Evolutionary conservation across 2,888 invertebrate genomes (phyloP), one percentile per base, ranked within the genome.

Genomic region (Xylota sylvarum): DNA sequence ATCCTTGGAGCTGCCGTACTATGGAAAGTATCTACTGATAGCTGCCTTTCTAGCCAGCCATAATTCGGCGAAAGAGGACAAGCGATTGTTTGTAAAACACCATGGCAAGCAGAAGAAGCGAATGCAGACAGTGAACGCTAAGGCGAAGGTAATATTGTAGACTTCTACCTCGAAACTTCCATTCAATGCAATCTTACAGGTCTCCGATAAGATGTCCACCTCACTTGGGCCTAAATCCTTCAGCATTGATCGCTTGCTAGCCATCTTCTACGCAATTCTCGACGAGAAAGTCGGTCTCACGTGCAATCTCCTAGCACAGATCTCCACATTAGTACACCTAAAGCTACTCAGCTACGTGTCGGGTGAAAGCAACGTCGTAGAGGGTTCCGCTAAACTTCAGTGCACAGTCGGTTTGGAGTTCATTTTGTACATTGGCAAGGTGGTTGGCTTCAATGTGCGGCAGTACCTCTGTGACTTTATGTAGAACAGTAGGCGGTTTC

Each of bases 41-140:
- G 97, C 98, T 6, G 96, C 98, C 0, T 98, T 97, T 91, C 93
- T 98, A 82, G 98, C 98, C 0, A 98, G 98, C 37, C 97, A 98
- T 91, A 98, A 98, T 92, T 97, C 98, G 1, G 95, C 96, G 0
- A 97, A 96, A 89, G 96, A 97, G 88, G 98, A 98, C 91, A 97
- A 96, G 90, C 93, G 96, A 58, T 93, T 98, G 55, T 98, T 98
- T 91, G 95, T 97, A 92, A 98, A 98, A 92, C 92, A 95, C 89
- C 95, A 95, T 88, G 95, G 95, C 0, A 96, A 96, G 90, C 95
- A 95, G 89, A 94, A 94, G n/a, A 96, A 96, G 89, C 93, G 94
- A 50, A 89, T 94, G 87, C 94, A 94, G 88, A 94, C 94, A 87
- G 94, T 95, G 0, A 94, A 94, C 89, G 93, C 94, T 0, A 95